Evolutionary conservation across 2,888 invertebrate genomes (phyloP).

Genomic region (Idaea straminata): DNA sequence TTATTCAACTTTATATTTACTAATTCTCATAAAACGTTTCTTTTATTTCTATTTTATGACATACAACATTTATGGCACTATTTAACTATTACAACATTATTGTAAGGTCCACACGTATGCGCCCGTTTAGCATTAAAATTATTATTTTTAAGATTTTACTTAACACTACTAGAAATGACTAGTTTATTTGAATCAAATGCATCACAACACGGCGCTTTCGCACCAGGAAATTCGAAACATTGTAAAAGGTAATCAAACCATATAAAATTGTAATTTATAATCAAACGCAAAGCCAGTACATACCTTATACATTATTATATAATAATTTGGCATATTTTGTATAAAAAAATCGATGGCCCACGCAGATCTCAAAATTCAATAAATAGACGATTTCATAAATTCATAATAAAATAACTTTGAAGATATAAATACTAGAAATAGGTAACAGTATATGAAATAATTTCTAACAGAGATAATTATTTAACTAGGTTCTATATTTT

Average conservation of each 20-base stretch:
- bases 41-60: neutral
- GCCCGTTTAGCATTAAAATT: neutral
- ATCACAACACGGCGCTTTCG: slow-evolving; percentile 1
- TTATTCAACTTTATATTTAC: neutral
- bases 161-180: slow-evolving; percentile 4
- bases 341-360: slow-evolving; percentile 57
- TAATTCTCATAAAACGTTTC: slow-evolving; percentile 3
- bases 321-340: slow-evolving; percentile 61
- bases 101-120: slow-evolving; percentile 3
- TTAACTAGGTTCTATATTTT: slow-evolving; percentile 52
- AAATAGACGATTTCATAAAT: slow-evolving; percentile 44
- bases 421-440: slow-evolving; percentile 51
- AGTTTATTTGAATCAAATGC: slow-evolving; percentile 4
- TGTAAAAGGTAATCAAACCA: slow-evolving; percentile 19
- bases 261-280: slow-evolving; percentile 25
- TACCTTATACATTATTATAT: slow-evolving; percentile 39
- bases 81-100: slow-evolving; percentile 4
- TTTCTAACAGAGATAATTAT: slow-evolving; percentile 51
- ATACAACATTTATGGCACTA: slow-evolving; percentile 4
- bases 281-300: slow-evolving; percentile 43
- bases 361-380: slow-evolving; percentile 52
- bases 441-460: slow-evolving; percentile 54
- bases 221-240: slow-evolving; percentile 11
- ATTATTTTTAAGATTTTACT: slow-evolving; percentile 5
- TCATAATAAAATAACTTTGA: slow-evolving; percentile 53